Evolutionary conservation across 1,140 invertebrate species (phyloP).

Genomic region (Telenomus remus): DNA sequence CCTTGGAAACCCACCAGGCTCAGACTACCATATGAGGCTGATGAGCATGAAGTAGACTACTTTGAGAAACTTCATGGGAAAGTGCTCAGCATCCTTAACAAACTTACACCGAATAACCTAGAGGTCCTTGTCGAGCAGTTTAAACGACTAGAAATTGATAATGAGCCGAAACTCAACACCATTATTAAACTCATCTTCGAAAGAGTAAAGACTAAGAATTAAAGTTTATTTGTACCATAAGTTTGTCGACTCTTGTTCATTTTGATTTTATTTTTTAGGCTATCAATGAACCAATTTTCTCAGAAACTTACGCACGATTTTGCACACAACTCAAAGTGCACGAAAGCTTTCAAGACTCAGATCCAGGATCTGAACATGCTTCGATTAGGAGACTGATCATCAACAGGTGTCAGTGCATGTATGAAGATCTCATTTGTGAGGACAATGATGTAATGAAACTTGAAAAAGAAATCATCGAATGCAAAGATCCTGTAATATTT

Average conservation of each 20-base stretch:
- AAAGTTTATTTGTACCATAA: neutral
- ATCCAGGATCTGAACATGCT: too few relatives aligned
- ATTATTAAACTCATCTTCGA: neutral
- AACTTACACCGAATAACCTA: neutral
- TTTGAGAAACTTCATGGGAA: neutral
- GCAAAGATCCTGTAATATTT: neutral
- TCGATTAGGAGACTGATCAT: neutral
- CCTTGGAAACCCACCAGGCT: too few relatives aligned
- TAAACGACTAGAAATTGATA: neutral
- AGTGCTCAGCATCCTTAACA: neutral
- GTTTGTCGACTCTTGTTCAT: too few relatives aligned
- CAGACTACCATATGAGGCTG: too few relatives aligned
- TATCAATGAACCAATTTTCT: neutral
- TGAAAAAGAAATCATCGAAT: neutral
- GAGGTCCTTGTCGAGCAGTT: neutral
- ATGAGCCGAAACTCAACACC: neutral
- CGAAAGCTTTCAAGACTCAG: neutral
- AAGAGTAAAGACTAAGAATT: neutral
- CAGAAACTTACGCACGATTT: neutral
- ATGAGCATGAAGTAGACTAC: neutral
- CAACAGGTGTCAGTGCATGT: neutral
- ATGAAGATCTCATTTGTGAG: neutral
- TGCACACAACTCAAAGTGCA: neutral
- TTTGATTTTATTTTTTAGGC: neutral
- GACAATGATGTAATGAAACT: neutral